Conservation (phyloP, 2,113 vertebrate species). For the Hemiscyllium ocellatum region DNA sequence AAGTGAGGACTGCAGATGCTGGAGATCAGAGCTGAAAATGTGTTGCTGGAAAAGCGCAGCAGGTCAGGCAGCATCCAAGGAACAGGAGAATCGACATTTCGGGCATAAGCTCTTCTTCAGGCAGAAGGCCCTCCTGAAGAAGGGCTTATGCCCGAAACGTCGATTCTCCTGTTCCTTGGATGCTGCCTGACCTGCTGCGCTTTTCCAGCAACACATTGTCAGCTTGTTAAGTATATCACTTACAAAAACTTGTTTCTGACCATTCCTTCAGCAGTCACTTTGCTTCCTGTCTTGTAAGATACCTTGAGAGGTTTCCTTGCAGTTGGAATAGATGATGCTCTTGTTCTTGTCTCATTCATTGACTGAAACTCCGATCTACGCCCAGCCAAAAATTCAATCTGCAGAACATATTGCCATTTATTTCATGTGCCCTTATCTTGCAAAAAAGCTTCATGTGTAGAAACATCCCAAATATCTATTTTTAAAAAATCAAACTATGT, state of each 20-base stretch:
- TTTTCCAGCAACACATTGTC: too few species aligned
- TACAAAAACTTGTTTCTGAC: background rate
- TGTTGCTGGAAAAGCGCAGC: too few species aligned
- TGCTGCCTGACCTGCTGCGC: too few species aligned
- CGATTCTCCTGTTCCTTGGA: too few species aligned
- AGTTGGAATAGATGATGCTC: background rate
- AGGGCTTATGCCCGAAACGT: too few species aligned
- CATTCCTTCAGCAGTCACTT: background rate
- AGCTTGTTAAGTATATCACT: background rate
- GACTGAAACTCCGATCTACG: background rate
- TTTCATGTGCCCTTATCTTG: background rate
- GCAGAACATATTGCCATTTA: background rate
- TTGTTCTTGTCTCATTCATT: background rate
- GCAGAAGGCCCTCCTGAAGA: too few species aligned
- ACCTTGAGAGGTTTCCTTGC: background rate
- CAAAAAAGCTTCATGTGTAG: background rate
- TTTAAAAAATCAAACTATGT: background rate
- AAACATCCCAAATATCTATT: background rate
- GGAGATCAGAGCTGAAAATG: too few species aligned
- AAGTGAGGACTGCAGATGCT: too few species aligned
- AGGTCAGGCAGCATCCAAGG: too few species aligned
- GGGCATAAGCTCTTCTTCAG: too few species aligned
- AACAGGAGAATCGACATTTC: too few species aligned
- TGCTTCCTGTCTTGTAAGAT: background rate
- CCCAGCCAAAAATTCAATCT: background rate